Evolutionary conservation across 2,888 invertebrate genomes (phyloP), one percentile per base, ranked within the genome.

Genomic region (Trachelus troglodyta): DNA sequence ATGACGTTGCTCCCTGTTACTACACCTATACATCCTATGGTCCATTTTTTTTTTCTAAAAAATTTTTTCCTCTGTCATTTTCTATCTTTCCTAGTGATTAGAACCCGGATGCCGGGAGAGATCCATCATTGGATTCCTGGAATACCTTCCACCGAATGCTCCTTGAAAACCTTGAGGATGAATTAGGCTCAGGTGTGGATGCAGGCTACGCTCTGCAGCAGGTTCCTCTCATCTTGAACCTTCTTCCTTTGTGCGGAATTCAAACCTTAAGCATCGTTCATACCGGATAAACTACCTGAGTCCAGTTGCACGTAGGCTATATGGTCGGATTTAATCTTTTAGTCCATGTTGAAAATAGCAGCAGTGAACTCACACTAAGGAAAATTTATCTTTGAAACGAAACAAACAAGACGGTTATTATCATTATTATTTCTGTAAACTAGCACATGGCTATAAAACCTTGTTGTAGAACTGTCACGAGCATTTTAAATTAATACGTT

Each of bases 191-290:
- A 81, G 84, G 83, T 79, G 81, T 79, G 79, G 82, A 78, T 76
- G 77, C 71, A 34, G 71, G 30, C 30, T 69, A n/a, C 68, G 79
- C 81, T 75, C 80, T 76, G 79, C 81, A 80, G 85, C 86, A 85
- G 85, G 85, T 86, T 86, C 86, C 56, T 23, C 56, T 56, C 56
- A 9, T 56, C 56, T 56, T 56, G 23, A 56, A 56, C 23, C 56
- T 82, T 85, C 85, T 85, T 85, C 83, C 85, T 87, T 87, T 86
- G 84, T 85, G 81, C 80, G 83, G 82, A 86, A 84, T 85, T 85
- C 80, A 82, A 23, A 56, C 81, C 78, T 87, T 85, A 87, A 82
- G 87, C 77, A 30, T 23, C 71, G 33, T 80, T 79, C 86, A 86
- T 85, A 85, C 69, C 76, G 83, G 23, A 35, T 56, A 68, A 31